Evolutionary conservation across 2,797 vertebrate species (phyloP).

Genomic region (Eleutherodactylus coqui): DNA sequence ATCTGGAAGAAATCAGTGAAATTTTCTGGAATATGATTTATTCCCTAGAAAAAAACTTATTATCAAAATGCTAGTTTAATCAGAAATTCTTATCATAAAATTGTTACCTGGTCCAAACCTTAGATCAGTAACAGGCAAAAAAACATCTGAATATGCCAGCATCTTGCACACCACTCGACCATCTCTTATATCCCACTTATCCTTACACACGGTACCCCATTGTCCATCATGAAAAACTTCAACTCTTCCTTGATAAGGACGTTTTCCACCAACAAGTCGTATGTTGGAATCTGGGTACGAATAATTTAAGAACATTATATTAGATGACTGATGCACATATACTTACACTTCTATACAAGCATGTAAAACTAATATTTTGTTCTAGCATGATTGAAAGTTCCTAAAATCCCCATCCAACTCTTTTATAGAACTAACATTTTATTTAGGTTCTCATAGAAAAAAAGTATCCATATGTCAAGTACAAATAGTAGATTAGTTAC

Average conservation of each 20-base stretch:
- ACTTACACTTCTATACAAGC: neutral
- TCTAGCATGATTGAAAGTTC: neutral
- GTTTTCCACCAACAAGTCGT: conserved; percentile 15
- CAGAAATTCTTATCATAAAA: neutral
- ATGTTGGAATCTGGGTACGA: neutral
- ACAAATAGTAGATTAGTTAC: too few relatives aligned
- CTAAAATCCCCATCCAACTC: neutral
- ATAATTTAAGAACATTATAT: neutral
- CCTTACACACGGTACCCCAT: conserved; percentile 59
- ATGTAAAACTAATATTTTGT: neutral
- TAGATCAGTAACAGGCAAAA: rapidly evolving
- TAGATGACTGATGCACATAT: neutral
- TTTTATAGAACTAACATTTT: too few relatives aligned
- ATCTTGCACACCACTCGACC: conserved; percentile 44
- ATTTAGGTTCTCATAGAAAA: too few relatives aligned
- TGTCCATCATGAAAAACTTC: conserved; percentile 24
- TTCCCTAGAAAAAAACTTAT: neutral
- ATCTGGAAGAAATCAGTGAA: too few relatives aligned
- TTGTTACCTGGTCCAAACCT: conserved; percentile 42
- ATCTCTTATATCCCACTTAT: conserved; percentile 28
- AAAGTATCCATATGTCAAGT: too few relatives aligned
- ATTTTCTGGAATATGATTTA: too few relatives aligned
- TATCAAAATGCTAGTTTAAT: neutral
- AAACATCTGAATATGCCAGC: conserved; percentile 29
- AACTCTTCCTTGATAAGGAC: conserved; percentile 41